Evolutionary conservation across 2,113 vertebrate species (phyloP).

Genomic region (Emydocephalus ijimae): DNA sequence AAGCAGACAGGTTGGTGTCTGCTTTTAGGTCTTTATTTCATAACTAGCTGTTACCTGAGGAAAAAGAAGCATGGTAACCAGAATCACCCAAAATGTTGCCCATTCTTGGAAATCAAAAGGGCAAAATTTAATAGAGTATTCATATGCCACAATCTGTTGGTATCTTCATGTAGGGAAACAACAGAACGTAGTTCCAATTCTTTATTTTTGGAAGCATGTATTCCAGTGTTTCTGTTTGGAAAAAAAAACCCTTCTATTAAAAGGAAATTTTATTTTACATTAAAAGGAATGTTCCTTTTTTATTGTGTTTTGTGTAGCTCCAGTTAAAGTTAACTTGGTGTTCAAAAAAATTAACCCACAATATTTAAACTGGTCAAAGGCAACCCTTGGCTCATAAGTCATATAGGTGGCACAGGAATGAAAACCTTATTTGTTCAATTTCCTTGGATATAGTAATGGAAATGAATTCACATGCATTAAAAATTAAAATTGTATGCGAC

Average conservation of each 20-base stretch:
- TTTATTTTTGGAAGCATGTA: background rate
- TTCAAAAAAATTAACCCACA: background rate
- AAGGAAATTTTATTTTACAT: background rate
- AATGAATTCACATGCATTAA: background rate
- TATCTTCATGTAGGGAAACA: background rate
- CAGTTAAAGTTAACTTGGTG: background rate
- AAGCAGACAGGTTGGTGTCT: background rate
- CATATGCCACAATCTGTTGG: background rate
- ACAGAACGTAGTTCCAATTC: background rate
- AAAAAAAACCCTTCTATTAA: background rate
- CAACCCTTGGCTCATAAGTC: background rate
- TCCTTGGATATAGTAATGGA: background rate
- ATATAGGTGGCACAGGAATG: background rate
- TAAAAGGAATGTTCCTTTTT: background rate
- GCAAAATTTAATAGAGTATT: background rate
- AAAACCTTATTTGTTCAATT: background rate
- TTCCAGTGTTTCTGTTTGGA: background rate
- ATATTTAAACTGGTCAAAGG: background rate
- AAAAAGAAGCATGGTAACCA: background rate
- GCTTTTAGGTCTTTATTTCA: conserved; percentile 11
- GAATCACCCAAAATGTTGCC: background rate
- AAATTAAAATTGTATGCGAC: background rate
- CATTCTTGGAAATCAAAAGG: background rate
- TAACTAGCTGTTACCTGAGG: background rate
- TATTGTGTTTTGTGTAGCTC: background rate